Percentiles rank a stretch among this genome's conserved stretches.
These are phyloP conservation scores for Mactra quadrangularis DNA, from an alignment of 1,140 invertebrate genomes.

Conservation along the genomic window DNA sequence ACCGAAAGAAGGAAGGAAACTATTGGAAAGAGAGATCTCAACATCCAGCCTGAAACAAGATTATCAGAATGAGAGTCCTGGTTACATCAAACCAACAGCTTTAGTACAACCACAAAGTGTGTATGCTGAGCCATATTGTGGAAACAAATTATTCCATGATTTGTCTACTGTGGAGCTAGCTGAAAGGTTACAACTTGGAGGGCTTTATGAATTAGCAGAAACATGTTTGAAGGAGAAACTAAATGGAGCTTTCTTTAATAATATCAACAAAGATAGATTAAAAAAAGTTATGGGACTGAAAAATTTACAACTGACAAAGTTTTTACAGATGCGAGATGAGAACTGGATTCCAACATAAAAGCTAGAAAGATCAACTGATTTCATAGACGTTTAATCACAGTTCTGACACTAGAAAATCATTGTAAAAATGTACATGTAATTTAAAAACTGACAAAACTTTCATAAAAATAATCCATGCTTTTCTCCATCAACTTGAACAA, in stretches of 20 bases:
- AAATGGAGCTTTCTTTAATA: conserved; percentile 30
- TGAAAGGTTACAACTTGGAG: neutral
- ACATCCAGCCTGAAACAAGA: too few relatives aligned
- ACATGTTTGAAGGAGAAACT: conserved; percentile 11
- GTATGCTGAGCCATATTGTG: neutral
- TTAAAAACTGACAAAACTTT: too few relatives aligned
- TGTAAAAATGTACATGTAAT: too few relatives aligned
- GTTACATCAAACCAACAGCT: neutral
- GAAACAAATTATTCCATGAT: neutral
- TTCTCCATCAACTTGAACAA: too few relatives aligned
- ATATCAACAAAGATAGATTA: neutral
- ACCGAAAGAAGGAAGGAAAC: too few relatives aligned
- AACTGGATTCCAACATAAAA: conserved; percentile 32
- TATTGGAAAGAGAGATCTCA: too few relatives aligned
- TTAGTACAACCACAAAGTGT: neutral
- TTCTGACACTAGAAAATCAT: too few relatives aligned
- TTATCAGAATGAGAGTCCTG: too few relatives aligned
- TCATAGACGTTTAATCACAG: too few relatives aligned
- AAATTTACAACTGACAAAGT: conserved; percentile 5
- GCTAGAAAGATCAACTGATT: too few relatives aligned
- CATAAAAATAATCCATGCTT: too few relatives aligned
- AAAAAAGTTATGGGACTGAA: neutral
- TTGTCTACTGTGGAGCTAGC: neutral
- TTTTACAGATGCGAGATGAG: conserved; percentile 13
- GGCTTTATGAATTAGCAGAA: neutral